Percentiles rank a stretch among this genome's conserved stretches.
Evolutionary conservation across 30 jellyfish, hydroid and myxozoan genomes (phyloP).

Genomic region (Hydra vulgaris): DNA sequence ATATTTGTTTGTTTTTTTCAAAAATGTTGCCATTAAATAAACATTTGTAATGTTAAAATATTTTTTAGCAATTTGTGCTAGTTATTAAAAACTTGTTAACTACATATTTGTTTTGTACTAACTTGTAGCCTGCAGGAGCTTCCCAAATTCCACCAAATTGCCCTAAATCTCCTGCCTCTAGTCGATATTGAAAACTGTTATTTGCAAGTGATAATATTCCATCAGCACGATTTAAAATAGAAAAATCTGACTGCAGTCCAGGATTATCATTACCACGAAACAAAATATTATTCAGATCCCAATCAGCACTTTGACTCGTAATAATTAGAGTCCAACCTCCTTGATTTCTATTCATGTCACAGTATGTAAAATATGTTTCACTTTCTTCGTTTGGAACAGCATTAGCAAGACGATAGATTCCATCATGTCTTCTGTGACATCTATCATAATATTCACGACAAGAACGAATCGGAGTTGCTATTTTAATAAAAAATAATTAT

Average conservation of each 20-base stretch:
- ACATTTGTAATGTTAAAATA: too few species aligned
- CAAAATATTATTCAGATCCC: conserved; percentile 41
- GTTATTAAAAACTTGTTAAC: background rate
- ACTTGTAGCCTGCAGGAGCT: conserved; percentile 89
- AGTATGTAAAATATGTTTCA: conserved; percentile 54
- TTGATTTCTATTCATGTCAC: conserved; percentile 85
- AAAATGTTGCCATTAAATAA: background rate
- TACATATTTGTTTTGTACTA: too few species aligned
- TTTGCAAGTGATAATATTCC: conserved; percentile 50
- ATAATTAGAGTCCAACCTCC: conserved; percentile 94
- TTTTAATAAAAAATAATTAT: background rate
- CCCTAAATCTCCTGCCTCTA: conserved; percentile 81
- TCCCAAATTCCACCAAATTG: conserved; percentile 99
- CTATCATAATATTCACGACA: conserved; percentile 95
- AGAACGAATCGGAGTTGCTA: conserved; percentile 83
- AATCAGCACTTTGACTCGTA: conserved; percentile 64
- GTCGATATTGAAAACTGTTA: conserved; percentile 73
- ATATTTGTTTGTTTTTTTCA: too few species aligned
- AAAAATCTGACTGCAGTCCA: conserved; percentile 65
- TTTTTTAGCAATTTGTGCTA: background rate
- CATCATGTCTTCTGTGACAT: conserved; percentile 90
- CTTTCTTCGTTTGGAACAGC: conserved; percentile 35
- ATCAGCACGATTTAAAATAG: conserved; percentile 75
- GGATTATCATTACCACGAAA: conserved; percentile 66
- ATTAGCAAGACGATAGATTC: conserved; percentile 61